Evolutionary conservation across 2,888 invertebrate genomes (phyloP), one percentile per base, ranked within the genome.

Genomic region (Trachelus troglodyta): DNA sequence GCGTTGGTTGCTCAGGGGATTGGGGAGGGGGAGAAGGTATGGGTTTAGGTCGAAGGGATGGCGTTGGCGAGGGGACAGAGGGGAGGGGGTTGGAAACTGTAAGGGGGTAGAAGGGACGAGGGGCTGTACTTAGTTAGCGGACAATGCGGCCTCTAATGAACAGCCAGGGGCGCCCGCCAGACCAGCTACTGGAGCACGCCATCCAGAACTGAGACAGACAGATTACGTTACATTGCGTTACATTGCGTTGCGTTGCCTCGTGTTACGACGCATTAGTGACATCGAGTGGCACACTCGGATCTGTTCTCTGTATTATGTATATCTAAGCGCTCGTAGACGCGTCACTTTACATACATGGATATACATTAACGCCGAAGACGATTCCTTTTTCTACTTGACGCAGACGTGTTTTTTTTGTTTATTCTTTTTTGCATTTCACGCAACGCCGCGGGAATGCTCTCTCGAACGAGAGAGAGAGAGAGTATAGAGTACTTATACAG

Each of bases 131-230:
- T 91, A 90, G 91, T 91, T 91, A 91, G 88, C 90, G 91, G 91
- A 91, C 91, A 91, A 91, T 91, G 91, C 89, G 87, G 89, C 89
- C 89, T 88, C 90, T 91, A 91, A 91, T 90, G 91, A 91, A 91
- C 91, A 90, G 90, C 90, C 86, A 89, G 90, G 89, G 90, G 91
- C 89, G 88, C 87, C 87, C 85, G 88, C 82, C 84, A 85, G 81
- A 79, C 76, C 86, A 87, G 86, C 87, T 86, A 85, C 87, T 87
- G 85, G 86, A 87, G 87, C 86, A 85, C 85, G 85, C 86, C 88
- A 86, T 87, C 87, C 84, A 86, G 86, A 84, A 83, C 86, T 87
- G 88, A 89, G 88, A 89, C 88, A 87, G 87, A 87, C 88, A 88
- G 89, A 90, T 90, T 89, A 89, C 88, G 87, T 89, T 86, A 85